Conservation (phyloP, 2,888 invertebrate genomes). For the Yponomeuta sedellus region DNA sequence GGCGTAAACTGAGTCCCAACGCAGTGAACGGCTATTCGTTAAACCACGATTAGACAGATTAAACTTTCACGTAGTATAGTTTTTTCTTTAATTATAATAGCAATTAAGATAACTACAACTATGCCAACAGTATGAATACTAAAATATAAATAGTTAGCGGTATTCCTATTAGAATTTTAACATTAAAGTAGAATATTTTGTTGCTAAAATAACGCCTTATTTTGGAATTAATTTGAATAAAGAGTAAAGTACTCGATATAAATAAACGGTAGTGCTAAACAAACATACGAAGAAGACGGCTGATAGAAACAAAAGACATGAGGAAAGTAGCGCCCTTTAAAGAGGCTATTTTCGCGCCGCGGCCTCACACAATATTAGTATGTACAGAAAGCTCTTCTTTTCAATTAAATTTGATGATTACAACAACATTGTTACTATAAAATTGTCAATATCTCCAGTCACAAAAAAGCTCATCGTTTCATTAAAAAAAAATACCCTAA, state of each 20-base stretch:
- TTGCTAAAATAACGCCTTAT: no score
- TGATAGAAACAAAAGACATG: neutral
- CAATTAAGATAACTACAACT: constrained; percentile 6
- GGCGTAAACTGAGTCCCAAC: constrained; percentile 18
- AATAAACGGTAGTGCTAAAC: no score
- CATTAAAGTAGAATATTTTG: no score
- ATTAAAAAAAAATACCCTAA: no score
- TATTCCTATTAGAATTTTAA: neutral
- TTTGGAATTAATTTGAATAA: no score
- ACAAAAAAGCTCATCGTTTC: no score
- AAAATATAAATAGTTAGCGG: neutral
- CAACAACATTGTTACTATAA: no score
- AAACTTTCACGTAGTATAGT: constrained; percentile 1
- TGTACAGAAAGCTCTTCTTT: neutral
- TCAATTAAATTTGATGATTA: neutral
- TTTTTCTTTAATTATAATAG: neutral
- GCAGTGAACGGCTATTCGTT: constrained; percentile 12
- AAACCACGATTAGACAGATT: constrained; percentile 3
- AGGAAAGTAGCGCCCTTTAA: neutral
- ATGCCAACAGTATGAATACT: neutral
- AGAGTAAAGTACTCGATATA: no score
- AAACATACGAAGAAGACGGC: neutral
- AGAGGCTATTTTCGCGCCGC: neutral
- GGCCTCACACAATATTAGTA: neutral
- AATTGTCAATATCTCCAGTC: no score